Evolutionary conservation across 2,113 vertebrate species (phyloP).

Genomic region (Ariopsis seemanni): DNA sequence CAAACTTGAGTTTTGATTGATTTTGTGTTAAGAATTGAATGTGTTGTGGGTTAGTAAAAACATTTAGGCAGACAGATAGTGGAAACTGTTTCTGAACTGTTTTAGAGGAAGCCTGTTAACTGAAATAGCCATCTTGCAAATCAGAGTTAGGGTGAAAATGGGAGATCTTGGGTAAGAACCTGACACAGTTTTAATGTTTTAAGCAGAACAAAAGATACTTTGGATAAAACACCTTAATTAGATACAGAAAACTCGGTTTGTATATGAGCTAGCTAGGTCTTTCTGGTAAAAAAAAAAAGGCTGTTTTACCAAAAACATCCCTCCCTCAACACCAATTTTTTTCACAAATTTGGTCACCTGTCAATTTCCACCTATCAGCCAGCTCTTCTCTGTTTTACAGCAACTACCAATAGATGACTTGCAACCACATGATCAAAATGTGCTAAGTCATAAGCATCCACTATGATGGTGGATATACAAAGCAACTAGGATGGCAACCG

Average conservation of each 20-base stretch:
- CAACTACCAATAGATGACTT: no score
- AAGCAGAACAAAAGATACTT: neutral
- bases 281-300: neutral
- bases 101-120: neutral
- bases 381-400: neutral
- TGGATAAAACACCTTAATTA: neutral
- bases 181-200: neutral
- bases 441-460: no score
- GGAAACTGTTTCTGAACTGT: constrained; percentile 19
- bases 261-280: neutral
- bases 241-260: neutral
- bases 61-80: constrained; percentile 26
- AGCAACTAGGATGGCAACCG: no score
- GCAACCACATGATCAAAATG: no score
- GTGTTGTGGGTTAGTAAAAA: constrained; percentile 22
- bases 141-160: constrained; percentile 22
- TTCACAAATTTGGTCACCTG: neutral
- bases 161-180: constrained; percentile 1
- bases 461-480: neutral
- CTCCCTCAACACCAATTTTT: no score
- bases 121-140: constrained; percentile 29
- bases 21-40: constrained; percentile 9
- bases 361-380: neutral
- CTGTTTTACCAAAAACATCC: neutral
- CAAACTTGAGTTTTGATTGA: neutral